Evolutionary conservation across 1,140 invertebrate genomes (phyloP).

Genomic region (Drosophila rufa): DNA sequence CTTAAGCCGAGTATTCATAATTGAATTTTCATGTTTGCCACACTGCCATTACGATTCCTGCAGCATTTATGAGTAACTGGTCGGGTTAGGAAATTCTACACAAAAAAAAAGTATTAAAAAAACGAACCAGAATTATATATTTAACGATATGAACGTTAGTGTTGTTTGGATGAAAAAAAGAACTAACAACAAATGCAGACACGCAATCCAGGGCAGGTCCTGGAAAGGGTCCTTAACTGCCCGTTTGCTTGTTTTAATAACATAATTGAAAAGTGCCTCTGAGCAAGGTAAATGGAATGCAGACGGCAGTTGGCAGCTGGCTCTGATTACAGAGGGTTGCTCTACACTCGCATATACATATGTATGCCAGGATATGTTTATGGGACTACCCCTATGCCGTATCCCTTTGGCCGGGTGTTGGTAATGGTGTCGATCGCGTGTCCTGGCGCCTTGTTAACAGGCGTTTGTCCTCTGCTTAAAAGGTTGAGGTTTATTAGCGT

Average conservation of each 20-base stretch:
- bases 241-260: slow-evolving; percentile 78
- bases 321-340: slow-evolving; percentile 64
- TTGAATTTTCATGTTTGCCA: slow-evolving; percentile 79
- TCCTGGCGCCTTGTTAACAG: slow-evolving; percentile 65
- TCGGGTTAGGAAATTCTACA: slow-evolving; percentile 41
- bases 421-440: slow-evolving; percentile 65
- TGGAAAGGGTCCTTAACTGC: slow-evolving; percentile 60
- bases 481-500: slow-evolving; percentile 62
- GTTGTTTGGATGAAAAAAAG: slow-evolving; percentile 22
- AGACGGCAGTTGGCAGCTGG: slow-evolving; percentile 59
- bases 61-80: slow-evolving; percentile 57
- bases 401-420: slow-evolving; percentile 19
- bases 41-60: slow-evolving; percentile 53
- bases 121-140: slow-evolving; percentile 45
- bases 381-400: slow-evolving; percentile 26
- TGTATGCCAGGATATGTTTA: not conserved
- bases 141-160: slow-evolving; percentile 35
- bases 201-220: slow-evolving; percentile 58
- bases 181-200: slow-evolving; percentile 35
- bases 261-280: slow-evolving; percentile 82
- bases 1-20: slow-evolving; percentile 74
- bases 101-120: slow-evolving; percentile 32
- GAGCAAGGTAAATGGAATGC: slow-evolving; percentile 65
- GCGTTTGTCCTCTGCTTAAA: slow-evolving; percentile 70
- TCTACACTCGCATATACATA: not conserved